Conservation (phyloP, 2,888 invertebrate genomes). For the Netelia inedita region DNA sequence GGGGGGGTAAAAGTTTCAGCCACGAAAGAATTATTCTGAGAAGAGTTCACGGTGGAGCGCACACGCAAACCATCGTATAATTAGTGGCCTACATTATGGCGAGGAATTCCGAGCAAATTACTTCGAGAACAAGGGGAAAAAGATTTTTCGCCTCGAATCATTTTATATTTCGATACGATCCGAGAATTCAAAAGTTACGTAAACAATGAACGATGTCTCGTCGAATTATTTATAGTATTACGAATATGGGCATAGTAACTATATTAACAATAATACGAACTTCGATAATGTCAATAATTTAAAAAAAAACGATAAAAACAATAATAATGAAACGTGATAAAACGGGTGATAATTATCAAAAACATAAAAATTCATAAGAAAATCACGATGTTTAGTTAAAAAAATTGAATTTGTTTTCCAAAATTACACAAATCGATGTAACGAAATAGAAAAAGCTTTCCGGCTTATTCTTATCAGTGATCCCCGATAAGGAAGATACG, state of each 20-base stretch:
- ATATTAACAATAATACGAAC: constrained; percentile 3
- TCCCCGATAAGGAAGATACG: constrained; percentile 16
- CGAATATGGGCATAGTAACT: constrained; percentile 21
- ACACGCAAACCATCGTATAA: constrained; percentile 35
- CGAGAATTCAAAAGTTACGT: constrained; percentile 46
- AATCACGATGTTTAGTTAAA: neutral
- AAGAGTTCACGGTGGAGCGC: constrained; percentile 47
- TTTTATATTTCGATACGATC: neutral
- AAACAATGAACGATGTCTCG: constrained; percentile 24
- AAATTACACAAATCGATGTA: constrained; percentile 22
- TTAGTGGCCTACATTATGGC: constrained; percentile 49
- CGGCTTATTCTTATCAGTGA: constrained; percentile 28
- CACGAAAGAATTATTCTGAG: constrained; percentile 37
- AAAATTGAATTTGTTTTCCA: neutral
- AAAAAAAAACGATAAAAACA: neutral
- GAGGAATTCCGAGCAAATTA: constrained; percentile 34
- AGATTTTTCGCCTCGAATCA: neutral
- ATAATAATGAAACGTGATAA: neutral
- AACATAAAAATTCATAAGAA: neutral
- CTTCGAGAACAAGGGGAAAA: neutral
- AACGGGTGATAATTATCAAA: neutral
- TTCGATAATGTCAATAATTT: neutral
- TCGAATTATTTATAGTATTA: constrained; percentile 40
- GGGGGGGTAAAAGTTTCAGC: neutral
- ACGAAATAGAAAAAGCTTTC: constrained; percentile 13